Evolutionary conservation across 2,888 invertebrate species (phyloP).

Genomic region (Exocentrus adspersus): DNA sequence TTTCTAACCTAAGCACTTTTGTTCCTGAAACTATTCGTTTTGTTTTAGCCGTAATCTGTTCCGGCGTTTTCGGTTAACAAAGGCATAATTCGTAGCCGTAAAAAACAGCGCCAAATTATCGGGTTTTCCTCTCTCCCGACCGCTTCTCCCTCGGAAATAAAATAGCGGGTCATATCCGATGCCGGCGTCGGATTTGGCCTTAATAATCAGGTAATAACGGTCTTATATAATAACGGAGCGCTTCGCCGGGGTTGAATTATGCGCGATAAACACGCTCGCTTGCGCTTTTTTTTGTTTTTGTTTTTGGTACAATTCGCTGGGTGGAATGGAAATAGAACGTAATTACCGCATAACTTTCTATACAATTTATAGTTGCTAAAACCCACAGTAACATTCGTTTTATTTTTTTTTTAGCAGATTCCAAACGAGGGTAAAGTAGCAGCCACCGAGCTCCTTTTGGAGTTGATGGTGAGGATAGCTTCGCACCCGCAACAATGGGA

Average conservation of each 20-base stretch:
- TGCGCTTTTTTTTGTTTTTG: too few relatives aligned
- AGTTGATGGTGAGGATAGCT: constrained; percentile 61
- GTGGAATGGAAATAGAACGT: too few relatives aligned
- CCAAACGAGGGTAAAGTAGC: constrained; percentile 37
- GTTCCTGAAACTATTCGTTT: too few relatives aligned
- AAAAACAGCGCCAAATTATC: constrained; percentile 8
- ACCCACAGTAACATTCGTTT: too few relatives aligned
- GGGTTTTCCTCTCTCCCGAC: neutral
- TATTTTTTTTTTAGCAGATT: constrained; percentile 32
- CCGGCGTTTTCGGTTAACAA: neutral
- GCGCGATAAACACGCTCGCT: too few relatives aligned
- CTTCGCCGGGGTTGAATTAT: neutral
- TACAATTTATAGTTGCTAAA: too few relatives aligned
- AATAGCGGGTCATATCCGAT: neutral
- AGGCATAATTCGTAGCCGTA: constrained; percentile 1
- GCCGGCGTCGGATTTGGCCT: neutral
- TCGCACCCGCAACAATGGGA: constrained; percentile 61
- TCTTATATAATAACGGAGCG: neutral
- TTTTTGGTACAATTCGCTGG: too few relatives aligned
- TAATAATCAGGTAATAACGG: neutral
- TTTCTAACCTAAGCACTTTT: too few relatives aligned
- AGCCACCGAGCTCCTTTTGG: constrained; percentile 59
- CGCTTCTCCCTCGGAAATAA: constrained; percentile 5
- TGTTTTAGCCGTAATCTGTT: too few relatives aligned
- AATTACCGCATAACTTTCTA: too few relatives aligned